These are phyloP conservation scores for Oxystoma pomonae DNA, from an alignment of 2,888 invertebrate species.

Conservation along the genomic window DNA sequence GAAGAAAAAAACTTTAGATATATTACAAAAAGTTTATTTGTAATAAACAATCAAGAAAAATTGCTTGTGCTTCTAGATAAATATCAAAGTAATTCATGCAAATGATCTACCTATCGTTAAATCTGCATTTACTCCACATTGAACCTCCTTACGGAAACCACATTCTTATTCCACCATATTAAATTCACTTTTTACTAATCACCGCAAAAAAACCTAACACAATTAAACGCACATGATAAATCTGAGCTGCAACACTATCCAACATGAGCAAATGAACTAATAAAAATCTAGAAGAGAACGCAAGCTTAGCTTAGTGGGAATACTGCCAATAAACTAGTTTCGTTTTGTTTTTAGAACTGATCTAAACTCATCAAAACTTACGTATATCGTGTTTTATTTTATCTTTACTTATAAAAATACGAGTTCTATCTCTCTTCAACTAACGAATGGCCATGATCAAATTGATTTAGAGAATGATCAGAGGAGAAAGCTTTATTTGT, in stretches of 20 bases:
- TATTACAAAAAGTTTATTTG: no score
- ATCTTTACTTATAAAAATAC: no score
- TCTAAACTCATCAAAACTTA: neutral
- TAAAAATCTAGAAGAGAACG: neutral
- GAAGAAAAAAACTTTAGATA: no score
- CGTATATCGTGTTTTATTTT: no score
- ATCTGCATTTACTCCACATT: neutral
- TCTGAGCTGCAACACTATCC: neutral
- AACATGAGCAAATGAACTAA: neutral
- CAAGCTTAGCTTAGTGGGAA: neutral
- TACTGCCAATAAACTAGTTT: neutral
- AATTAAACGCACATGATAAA: neutral
- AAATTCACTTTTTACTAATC: neutral
- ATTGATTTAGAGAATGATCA: neutral
- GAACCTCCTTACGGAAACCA: neutral
- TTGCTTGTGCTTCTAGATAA: no score
- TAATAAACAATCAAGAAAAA: no score
- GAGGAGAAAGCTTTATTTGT: slow-evolving; percentile 20
- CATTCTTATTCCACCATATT: neutral
- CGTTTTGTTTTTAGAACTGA: neutral
- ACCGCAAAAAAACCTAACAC: neutral
- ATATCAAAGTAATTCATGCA: no score
- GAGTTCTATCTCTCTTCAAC: neutral
- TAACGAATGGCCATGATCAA: neutral
- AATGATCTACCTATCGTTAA: neutral